Conservation (phyloP, 2,888 invertebrate species). For the Carcina quercana region DNA sequence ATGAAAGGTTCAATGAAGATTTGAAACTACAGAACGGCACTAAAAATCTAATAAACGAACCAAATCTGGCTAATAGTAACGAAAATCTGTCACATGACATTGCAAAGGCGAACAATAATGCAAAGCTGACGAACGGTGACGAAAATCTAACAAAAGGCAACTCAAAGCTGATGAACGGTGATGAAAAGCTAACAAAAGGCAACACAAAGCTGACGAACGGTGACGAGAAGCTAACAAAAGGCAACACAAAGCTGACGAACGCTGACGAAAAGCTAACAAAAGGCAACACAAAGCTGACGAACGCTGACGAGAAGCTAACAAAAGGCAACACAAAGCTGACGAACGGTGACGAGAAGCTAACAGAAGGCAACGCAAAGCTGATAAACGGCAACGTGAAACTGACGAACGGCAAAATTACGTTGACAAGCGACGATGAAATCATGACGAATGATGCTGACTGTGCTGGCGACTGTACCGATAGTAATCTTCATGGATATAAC, state of each 20-base stretch:
- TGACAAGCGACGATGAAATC: slow-evolving; percentile 6
- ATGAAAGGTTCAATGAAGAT: too few relatives aligned
- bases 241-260: slow-evolving; percentile 9
- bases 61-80: too few relatives aligned
- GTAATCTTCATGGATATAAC: slow-evolving; percentile 49
- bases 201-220: too few relatives aligned
- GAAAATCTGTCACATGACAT: too few relatives aligned
- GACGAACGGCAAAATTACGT: slow-evolving; percentile 10
- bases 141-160: slow-evolving; percentile 4
- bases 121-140: slow-evolving; percentile 10
- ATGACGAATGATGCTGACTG: slow-evolving; percentile 14
- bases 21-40: slow-evolving; percentile 15
- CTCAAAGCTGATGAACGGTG: slow-evolving; percentile 16
- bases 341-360: slow-evolving; percentile 13
- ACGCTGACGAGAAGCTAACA: slow-evolving; percentile 5
- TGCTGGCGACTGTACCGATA: slow-evolving; percentile 23
- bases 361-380: slow-evolving; percentile 18
- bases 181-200: too few relatives aligned
- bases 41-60: too few relatives aligned
- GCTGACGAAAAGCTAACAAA: slow-evolving; percentile 9
- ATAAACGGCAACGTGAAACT: too few relatives aligned
- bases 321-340: slow-evolving; percentile 6
- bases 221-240: too few relatives aligned
- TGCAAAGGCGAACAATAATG: too few relatives aligned
- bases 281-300: slow-evolving; percentile 12